Base-by-base conservation (phyloP, 2,888 invertebrate species). In the Argyresthia goedartella region DNA sequence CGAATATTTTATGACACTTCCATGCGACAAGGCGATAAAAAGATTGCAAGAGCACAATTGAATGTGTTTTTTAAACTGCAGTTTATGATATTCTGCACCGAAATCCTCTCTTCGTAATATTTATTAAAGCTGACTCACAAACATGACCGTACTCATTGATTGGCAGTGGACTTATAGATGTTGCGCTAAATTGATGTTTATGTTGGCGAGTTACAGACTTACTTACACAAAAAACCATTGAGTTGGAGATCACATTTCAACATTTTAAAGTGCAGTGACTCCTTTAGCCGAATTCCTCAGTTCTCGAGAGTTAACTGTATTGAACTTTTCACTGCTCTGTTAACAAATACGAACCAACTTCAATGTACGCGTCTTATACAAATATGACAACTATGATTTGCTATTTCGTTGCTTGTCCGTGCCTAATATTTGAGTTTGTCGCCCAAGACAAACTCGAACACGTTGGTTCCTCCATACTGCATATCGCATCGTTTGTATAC, bases 381-480 rank as follows among this genome's bases (percentile, higher is more conserved):
- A 82, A 81, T 72, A 49, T 13, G 50, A 39, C 35, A 16, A 50
- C 53, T 65, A 73, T 74, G 79, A 79, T 82, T 82, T 81, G 80
- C 80, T 82, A 81, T 82, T 81, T 79, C 64, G 65, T 66, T 73
- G 76, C 69, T 78, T 77, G 79, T 74, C 74, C 71, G 63, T 61
- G 69, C 64, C 73, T 69, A 76, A 81, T 82, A 81, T 85, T 84
- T 84, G 80, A 78, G 77, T 80, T 81, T 76, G 79, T 69, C 71
- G 65, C 71, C 69, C 63, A 74, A 80, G 71, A 80, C 71, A 79
- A 81, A 81, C 78, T 69, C 63, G 10, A 67, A 67, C 67, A 68
- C 68, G 69, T 51, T 35, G 11, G 46, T 46, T n/a, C 25, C 46
- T 46, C 46, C 4, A 11, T 33, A 39, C 39, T 39, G 39, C 39